These are phyloP conservation scores for Xanthia togata DNA, from an alignment of 2,888 invertebrate species.

Conservation along the genomic window DNA sequence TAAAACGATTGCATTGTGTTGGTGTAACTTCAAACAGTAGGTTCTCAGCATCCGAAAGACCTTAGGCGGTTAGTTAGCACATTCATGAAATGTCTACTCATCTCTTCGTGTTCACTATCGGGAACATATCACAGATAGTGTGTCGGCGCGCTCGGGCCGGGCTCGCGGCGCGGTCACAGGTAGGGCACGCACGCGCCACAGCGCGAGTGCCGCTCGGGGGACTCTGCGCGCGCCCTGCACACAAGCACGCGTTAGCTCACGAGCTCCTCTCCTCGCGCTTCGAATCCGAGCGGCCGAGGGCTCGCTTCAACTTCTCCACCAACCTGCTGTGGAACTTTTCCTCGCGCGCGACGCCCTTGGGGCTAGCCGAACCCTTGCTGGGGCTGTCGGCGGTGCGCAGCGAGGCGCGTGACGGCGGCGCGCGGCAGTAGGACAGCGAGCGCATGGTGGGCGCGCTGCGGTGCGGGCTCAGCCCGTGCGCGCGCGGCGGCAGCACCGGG, in stretches of 20 bases:
- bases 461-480: conserved; percentile 90
- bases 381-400: conserved; percentile 92
- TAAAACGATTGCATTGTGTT: conserved; percentile 76
- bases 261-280: conserved; percentile 87
- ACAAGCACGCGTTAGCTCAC: conserved; percentile 90
- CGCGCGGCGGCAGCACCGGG: conserved; percentile 92
- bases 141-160: conserved; percentile 72
- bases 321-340: conserved; percentile 95
- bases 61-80: conserved; percentile 81
- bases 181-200: conserved; percentile 88
- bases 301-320: conserved; percentile 94
- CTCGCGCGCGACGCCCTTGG: conserved; percentile 89
- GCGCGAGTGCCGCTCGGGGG: conserved; percentile 85
- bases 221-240: conserved; percentile 88
- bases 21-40: conserved; percentile 70
- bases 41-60: conserved; percentile 70
- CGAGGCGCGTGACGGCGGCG: conserved; percentile 91
- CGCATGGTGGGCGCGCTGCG: conserved; percentile 92
- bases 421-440: conserved; percentile 89
- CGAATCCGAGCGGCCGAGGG: conserved; percentile 91
- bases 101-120: conserved; percentile 80
- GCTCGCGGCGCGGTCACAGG: conserved; percentile 77
- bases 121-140: conserved; percentile 86
- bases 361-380: conserved; percentile 92
- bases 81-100: conserved; percentile 81